Base-by-base conservation (phyloP, 2,797 vertebrate species). In the Vireo griseus region DNA sequence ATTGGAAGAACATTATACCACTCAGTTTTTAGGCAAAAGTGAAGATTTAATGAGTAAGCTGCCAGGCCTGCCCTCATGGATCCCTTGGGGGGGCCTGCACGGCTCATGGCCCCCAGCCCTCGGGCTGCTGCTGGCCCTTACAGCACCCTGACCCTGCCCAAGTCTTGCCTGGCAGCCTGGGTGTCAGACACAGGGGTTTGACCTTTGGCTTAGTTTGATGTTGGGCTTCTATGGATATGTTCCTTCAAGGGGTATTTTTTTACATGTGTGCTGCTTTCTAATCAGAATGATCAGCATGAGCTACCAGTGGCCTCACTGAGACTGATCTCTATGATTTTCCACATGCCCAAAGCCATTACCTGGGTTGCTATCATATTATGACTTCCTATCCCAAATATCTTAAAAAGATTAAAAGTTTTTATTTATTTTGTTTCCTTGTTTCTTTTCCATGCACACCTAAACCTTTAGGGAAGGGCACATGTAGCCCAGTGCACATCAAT, bases 51-150 rank as follows among this genome's bases (percentile, higher is more conserved):
- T 40, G 29, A 61, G 22, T 21, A 57, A 91, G 8, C 8, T 67
- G 11, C 16, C 44, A 73, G 10, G 2, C 8, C 13, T 44, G 39
- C 8, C 8, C 31, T 57, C 20, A 35, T 6, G 1, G 29, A 24
- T 19, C 2, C 16, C 31, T 35, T 9, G 1, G 8, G 3, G 5
- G 1, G 2, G 1, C 0, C 10, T 2, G 3, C 21, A 26, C 4
- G 18, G 12, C 18, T 47, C 0, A 0, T 48, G 31, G 9, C 0
- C 14, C 21, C 26, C 9, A 57, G 28, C 3, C 20, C 48, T 37
- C 5, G 54, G 7, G 28, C 4, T 35, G 29, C 5, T 62, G 11
- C 8, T 11, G 3, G 11, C 14, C 16, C 11, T 85, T 26, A 35
- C 1, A 66, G 16, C 13, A n/a, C 5, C 26, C 15, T 44, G 26